Evolutionary conservation across 2,797 vertebrate genomes (phyloP).

Genomic region (Pangasius mekongensis): DNA sequence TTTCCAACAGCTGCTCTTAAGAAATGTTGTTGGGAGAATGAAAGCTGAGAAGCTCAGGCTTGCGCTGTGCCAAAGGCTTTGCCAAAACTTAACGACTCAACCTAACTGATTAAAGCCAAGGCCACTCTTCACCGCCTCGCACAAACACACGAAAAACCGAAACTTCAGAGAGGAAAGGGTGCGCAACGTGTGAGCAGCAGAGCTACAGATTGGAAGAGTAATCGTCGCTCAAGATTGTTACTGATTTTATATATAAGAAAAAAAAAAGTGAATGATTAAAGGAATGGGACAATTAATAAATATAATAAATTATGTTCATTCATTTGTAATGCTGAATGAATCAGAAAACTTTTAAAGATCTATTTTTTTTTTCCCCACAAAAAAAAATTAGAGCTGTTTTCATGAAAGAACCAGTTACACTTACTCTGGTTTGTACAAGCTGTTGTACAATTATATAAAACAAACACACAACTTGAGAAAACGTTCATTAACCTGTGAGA

Average conservation of each 20-base stretch:
- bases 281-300: not conserved
- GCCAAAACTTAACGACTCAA: conserved; percentile 56
- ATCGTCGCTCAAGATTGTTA: not conserved
- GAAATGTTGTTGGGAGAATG: conserved; percentile 64
- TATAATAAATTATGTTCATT: not conserved
- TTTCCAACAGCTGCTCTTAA: conserved; percentile 71
- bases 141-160: conserved; percentile 45
- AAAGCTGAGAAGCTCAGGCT: conserved; percentile 59
- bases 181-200: not conserved
- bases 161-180: conserved; percentile 46
- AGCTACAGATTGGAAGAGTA: conserved; percentile 10
- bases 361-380: not conserved
- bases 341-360: not conserved
- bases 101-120: conserved; percentile 60
- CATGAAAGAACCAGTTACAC: not conserved
- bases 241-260: conserved; percentile 2
- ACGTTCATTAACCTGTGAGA: not conserved
- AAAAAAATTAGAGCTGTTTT: not conserved
- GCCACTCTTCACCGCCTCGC: conserved; percentile 24
- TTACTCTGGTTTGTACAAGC: conserved; percentile 21
- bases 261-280: conserved; percentile 13
- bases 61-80: conserved; percentile 51
- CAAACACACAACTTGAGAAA: conserved; percentile 20
- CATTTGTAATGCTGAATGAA: conserved; percentile 13
- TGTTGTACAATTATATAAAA: conserved; percentile 43